Percentiles rank a stretch among this genome's conserved stretches.
These are phyloP conservation scores for Silurus glanis DNA, from an alignment of 2,113 vertebrate genomes.

Conservation along the genomic window DNA sequence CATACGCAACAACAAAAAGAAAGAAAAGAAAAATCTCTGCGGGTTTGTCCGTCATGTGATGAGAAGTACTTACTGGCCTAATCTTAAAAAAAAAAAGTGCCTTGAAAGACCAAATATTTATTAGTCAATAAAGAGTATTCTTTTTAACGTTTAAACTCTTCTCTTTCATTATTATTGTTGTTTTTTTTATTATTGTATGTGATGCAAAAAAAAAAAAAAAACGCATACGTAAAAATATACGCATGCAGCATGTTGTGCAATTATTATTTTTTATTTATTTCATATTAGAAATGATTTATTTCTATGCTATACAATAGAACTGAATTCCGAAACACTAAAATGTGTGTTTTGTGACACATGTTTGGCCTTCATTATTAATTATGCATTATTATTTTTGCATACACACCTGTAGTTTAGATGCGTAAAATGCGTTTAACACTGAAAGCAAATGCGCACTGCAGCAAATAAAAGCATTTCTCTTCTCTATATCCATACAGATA, in stretches of 20 bases:
- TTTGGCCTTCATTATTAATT: not conserved
- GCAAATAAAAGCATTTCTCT: not conserved
- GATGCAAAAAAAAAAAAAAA: too few relatives aligned
- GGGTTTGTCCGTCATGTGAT: constrained; percentile 47
- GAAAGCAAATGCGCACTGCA: not conserved
- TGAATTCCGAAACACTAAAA: not conserved
- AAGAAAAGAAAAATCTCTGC: constrained; percentile 22
- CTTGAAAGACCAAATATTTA: constrained; percentile 63
- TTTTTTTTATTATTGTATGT: not conserved
- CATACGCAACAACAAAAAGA: constrained; percentile 11
- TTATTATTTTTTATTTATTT: too few relatives aligned
- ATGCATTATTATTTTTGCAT: not conserved
- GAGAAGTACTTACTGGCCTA: constrained; percentile 57
- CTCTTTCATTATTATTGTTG: not conserved
- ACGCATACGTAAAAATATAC: too few relatives aligned
- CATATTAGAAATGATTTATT: not conserved
- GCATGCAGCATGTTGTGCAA: too few relatives aligned
- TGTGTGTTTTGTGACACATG: not conserved
- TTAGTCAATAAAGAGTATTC: constrained; percentile 57
- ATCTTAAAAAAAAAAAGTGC: constrained; percentile 53
- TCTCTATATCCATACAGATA: too few relatives aligned
- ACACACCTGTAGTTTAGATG: not conserved
- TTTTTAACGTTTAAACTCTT: constrained; percentile 41
- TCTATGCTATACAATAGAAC: not conserved
- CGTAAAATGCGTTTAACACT: not conserved